Evolutionary conservation across 2,797 vertebrate genomes (phyloP).

Genomic region (Megalops cyprinoides): DNA sequence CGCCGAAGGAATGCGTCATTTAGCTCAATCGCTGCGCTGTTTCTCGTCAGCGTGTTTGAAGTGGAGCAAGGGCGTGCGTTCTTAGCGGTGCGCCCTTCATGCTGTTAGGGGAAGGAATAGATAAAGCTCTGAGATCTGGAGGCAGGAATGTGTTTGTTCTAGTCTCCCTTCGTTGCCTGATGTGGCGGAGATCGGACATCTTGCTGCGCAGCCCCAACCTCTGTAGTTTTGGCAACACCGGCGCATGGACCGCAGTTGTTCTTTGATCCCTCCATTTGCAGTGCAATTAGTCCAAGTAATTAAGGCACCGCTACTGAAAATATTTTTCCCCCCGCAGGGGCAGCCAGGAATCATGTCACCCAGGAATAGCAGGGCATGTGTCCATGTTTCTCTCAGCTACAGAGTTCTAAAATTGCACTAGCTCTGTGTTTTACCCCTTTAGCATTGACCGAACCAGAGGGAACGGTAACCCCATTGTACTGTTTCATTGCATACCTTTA

Average conservation of each 20-base stretch:
- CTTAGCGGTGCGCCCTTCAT: neutral
- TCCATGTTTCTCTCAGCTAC: constrained; percentile 1
- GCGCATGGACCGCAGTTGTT: neutral
- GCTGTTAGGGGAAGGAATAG: neutral
- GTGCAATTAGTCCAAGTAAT: constrained; percentile 7
- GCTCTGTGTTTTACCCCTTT: constrained; percentile 14
- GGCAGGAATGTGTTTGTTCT: neutral
- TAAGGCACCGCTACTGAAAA: neutral
- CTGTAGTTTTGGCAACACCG: neutral
- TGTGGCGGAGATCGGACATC: neutral
- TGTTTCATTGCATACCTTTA: neutral
- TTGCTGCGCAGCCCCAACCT: neutral
- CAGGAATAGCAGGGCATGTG: neutral
- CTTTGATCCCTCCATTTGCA: neutral
- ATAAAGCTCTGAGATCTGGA: neutral
- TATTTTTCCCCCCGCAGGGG: neutral
- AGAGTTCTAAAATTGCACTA: constrained; percentile 1
- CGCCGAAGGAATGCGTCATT: neutral
- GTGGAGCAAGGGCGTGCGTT: neutral
- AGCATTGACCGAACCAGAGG: neutral
- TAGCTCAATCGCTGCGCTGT: neutral
- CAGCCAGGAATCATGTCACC: constrained; percentile 15
- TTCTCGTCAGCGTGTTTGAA: neutral
- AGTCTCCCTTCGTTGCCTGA: neutral
- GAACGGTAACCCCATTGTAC: constrained; percentile 1